Percentiles rank a stretch among this genome's conserved stretches.
phyloP scores from a whole-genome alignment of 1,140 invertebrate species.

The Agrypnia vestita region DNA sequence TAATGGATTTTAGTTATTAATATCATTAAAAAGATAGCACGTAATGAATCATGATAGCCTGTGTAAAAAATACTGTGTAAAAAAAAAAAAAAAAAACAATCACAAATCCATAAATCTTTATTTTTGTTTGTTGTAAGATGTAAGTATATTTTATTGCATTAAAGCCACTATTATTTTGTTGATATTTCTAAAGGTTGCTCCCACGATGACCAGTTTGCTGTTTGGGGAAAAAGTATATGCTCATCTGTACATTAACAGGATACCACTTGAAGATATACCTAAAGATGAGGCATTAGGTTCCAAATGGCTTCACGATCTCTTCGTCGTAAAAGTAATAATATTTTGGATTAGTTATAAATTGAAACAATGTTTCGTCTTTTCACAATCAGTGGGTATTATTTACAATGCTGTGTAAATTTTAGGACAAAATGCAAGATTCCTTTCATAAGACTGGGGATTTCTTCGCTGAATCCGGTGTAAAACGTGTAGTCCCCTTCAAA shows the following conservation, averaged over 20 bases:
- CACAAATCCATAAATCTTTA: too few relatives aligned
- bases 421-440: slow-evolving; percentile 88
- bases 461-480: slow-evolving; percentile 82
- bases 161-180: not conserved
- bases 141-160: too few relatives aligned
- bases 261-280: slow-evolving; percentile 87
- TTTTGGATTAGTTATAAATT: not conserved
- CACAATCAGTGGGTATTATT: too few relatives aligned
- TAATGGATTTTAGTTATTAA: too few relatives aligned
- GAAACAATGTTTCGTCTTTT: too few relatives aligned
- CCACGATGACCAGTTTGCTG: slow-evolving; percentile 89
- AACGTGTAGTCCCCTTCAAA: slow-evolving; percentile 74
- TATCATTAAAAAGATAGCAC: too few relatives aligned
- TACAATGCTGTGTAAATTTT: slow-evolving; percentile 60
- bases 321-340: slow-evolving; percentile 78
- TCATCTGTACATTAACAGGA: slow-evolving; percentile 87
- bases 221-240: slow-evolving; percentile 83
- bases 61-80: too few relatives aligned
- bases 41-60: too few relatives aligned
- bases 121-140: too few relatives aligned
- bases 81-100: too few relatives aligned
- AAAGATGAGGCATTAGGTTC: slow-evolving; percentile 84
- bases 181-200: slow-evolving; percentile 68
- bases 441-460: slow-evolving; percentile 89
- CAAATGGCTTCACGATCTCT: slow-evolving; percentile 87